Percentiles rank a stretch among this genome's conserved stretches.
phyloP scores from a whole-genome alignment of 2,888 invertebrate genomes.

The Syritta pipiens region DNA sequence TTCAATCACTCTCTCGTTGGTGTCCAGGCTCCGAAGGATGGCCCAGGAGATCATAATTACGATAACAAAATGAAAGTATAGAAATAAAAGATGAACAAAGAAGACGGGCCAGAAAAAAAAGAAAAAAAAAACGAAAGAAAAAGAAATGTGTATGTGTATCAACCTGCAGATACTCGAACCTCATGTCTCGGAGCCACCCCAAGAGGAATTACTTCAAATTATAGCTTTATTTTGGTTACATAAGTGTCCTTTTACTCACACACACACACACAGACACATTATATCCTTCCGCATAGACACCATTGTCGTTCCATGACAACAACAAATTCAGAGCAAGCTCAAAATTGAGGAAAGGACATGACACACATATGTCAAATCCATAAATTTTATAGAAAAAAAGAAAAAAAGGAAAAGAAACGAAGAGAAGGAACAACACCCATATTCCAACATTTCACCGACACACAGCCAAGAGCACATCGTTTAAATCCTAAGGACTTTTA shows the following conservation, averaged over 20 bases:
- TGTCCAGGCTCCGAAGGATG: slow-evolving; percentile 31
- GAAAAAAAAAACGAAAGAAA: not conserved
- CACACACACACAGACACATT: slow-evolving; percentile 3
- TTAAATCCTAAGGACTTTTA: slow-evolving; percentile 63
- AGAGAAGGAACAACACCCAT: not conserved
- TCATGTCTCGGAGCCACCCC: not conserved
- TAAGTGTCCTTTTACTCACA: slow-evolving; percentile 15
- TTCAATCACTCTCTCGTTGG: slow-evolving; percentile 45
- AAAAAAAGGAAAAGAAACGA: not conserved
- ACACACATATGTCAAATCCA: slow-evolving; percentile 68
- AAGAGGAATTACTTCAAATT: slow-evolving; percentile 45
- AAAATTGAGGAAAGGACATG: slow-evolving; percentile 61
- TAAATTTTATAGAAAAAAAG: slow-evolving; percentile 57
- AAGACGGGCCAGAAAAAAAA: not conserved
- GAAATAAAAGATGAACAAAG: slow-evolving; percentile 43
- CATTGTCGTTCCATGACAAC: slow-evolving; percentile 12
- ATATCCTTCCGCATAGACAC: slow-evolving; percentile 34
- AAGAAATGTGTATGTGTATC: not conserved
- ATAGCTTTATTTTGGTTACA: slow-evolving; percentile 47
- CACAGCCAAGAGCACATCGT: slow-evolving; percentile 58
- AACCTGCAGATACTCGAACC: slow-evolving; percentile 25
- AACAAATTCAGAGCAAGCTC: slow-evolving; percentile 54
- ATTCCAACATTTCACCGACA: slow-evolving; percentile 45
- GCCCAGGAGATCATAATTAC: slow-evolving; percentile 45
- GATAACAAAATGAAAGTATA: slow-evolving; percentile 41